A percentile compares a stretch with the other conserved stretches of the same genome.
phyloP scores from a whole-genome alignment of 2,797 vertebrate genomes.

The Spheniscus humboldti region DNA sequence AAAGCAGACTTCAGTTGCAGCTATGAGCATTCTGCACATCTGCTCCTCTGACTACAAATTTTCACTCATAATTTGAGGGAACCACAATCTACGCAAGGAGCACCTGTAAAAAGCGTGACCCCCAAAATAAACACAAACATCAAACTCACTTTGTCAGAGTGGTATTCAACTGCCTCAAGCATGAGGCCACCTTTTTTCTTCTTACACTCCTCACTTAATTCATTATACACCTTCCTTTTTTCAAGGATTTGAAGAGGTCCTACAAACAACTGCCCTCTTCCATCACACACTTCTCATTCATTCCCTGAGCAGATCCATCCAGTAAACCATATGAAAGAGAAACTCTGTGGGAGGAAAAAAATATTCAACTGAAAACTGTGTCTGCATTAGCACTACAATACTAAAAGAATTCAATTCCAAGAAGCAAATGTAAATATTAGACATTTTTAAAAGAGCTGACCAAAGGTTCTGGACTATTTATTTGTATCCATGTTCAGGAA shows the following conservation, averaged over 20 bases:
- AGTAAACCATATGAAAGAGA: not conserved
- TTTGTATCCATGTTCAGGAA: not conserved
- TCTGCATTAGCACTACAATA: not conserved
- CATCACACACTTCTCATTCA: not conserved
- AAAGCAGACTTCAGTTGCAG: not conserved
- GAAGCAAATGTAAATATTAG: not conserved
- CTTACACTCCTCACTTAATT: not conserved
- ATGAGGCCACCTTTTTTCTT: not conserved
- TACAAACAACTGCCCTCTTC: not conserved
- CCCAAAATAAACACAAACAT: not conserved
- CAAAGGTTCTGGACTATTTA: not conserved
- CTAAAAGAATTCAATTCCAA: not conserved
- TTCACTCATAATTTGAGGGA: not conserved
- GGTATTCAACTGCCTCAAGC: not conserved
- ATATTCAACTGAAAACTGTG: not conserved
- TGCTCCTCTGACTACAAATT: not conserved
- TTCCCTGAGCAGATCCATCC: not conserved
- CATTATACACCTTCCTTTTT: not conserved
- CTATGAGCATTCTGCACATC: not conserved
- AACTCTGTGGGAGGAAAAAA: not conserved
- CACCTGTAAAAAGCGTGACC: not conserved
- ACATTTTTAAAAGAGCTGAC: not conserved
- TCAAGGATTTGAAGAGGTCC: not conserved
- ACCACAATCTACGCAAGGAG: not conserved
- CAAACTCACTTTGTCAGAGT: not conserved